phyloP scores from a whole-genome alignment of 2,113 vertebrate species.

The Bos indicus region DNA sequence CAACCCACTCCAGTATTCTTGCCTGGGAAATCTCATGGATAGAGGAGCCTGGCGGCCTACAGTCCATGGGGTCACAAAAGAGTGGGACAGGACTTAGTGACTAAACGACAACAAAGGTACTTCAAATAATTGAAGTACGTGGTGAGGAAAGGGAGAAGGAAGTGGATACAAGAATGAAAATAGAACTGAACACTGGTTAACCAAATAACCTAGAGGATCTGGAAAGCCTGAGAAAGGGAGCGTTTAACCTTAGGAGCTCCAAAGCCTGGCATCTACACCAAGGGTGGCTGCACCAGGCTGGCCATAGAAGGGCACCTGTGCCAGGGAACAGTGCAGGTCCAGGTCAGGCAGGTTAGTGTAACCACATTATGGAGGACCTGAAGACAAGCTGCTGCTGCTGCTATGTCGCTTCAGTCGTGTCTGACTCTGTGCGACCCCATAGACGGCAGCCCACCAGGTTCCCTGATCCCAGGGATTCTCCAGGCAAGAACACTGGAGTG shows the following conservation, averaged over 20 bases:
- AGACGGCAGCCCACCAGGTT: no score
- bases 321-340: neutral
- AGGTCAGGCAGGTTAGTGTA: neutral
- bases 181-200: neutral
- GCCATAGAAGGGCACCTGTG: neutral
- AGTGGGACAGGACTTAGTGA: neutral
- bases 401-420: no score
- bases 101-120: neutral
- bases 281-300: neutral
- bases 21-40: neutral
- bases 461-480: no score
- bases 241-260: neutral
- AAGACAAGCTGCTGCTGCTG: neutral
- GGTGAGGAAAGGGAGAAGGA: neutral
- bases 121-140: neutral
- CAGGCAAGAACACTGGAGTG: no score
- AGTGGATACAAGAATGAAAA: neutral
- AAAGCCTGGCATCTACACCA: neutral
- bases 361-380: neutral
- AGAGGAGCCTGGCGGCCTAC: neutral
- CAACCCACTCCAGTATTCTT: neutral
- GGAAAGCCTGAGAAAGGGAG: neutral
- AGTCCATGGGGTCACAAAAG: neutral
- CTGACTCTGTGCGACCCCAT: no score
- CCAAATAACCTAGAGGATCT: neutral